Evolutionary conservation across 2,888 invertebrate genomes (phyloP).

Genomic region (Tipula helvola): DNA sequence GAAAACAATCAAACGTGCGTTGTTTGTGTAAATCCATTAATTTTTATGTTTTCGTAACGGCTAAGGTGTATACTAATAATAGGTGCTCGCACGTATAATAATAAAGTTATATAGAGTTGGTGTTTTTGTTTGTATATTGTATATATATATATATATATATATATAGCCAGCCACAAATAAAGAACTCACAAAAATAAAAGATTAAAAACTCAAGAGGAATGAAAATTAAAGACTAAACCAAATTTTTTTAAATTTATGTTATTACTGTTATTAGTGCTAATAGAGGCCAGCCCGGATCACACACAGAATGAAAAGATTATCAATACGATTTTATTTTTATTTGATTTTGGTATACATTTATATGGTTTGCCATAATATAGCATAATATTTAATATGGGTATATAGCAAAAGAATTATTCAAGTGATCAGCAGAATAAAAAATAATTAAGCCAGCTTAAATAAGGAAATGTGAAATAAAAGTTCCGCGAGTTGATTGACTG

Average conservation of each 20-base stretch:
- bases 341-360: neutral
- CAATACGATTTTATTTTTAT: neutral
- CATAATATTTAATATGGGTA: no score
- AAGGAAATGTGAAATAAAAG: no score
- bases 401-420: no score
- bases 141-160: neutral
- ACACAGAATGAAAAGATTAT: slow-evolving; percentile 7
- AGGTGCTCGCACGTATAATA: neutral
- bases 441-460: no score
- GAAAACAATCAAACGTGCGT: neutral
- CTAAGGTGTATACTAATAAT: slow-evolving; percentile 4
- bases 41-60: neutral
- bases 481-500: no score
- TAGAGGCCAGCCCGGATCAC: slow-evolving; percentile 5
- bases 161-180: neutral
- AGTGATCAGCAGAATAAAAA: no score
- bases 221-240: neutral
- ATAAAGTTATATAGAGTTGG: neutral
- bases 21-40: neutral
- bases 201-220: neutral
- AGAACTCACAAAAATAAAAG: neutral
- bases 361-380: neutral
- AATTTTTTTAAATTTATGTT: slow-evolving; percentile 4
- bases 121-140: neutral
- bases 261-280: slow-evolving; percentile 6